phyloP scores from a whole-genome alignment of 2,797 vertebrate species.

The Etheostoma nigrum region DNA sequence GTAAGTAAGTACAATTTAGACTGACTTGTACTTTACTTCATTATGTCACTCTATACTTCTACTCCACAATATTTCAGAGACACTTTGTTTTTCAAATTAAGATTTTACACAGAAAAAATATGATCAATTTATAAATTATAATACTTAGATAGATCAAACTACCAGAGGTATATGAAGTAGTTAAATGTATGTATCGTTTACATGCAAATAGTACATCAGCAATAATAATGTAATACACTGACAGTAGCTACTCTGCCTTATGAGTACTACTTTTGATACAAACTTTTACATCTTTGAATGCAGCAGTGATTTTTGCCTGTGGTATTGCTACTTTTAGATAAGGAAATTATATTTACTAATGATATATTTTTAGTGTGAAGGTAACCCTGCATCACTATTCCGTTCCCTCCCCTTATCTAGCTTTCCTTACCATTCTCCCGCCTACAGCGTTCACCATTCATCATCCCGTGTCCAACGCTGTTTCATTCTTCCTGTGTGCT shows the following conservation, averaged over 20 bases:
- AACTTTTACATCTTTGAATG: not conserved
- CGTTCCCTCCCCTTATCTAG: constrained; percentile 36
- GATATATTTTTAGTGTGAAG: not conserved
- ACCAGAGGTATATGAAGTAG: not conserved
- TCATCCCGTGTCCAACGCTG: constrained; percentile 40
- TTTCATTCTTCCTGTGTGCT: constrained; percentile 55
- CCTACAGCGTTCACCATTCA: constrained; percentile 53
- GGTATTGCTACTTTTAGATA: not conserved
- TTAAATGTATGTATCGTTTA: not conserved
- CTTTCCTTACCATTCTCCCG: constrained; percentile 43
- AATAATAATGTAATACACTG: not conserved
- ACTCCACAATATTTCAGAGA: not conserved
- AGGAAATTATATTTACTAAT: not conserved
- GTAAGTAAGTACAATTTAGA: not conserved
- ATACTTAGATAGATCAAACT: not conserved
- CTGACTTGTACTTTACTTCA: not conserved
- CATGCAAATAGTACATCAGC: not conserved
- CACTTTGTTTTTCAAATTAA: not conserved
- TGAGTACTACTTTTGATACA: not conserved
- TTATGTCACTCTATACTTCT: not conserved
- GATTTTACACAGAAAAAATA: not conserved
- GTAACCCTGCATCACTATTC: constrained; percentile 32
- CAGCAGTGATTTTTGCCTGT: not conserved
- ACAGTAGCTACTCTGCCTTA: not conserved
- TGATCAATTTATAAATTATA: not conserved